Percentiles rank a stretch among this genome's conserved stretches.
Conservation (phyloP, 2,888 invertebrate genomes). For the Molanna angustata region DNA sequence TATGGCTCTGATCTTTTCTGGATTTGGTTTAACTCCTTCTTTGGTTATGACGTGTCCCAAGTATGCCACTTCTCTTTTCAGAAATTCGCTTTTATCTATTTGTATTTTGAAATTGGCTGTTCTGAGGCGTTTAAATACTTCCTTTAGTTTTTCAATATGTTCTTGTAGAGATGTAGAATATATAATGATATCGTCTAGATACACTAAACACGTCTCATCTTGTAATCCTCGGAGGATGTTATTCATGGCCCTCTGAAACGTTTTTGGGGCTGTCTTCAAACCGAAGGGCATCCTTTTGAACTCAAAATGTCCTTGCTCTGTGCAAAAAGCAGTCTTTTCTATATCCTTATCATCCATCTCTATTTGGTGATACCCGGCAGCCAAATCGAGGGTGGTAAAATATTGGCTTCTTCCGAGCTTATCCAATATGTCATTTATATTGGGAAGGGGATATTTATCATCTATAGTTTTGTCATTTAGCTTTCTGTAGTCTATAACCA, state of each 20-base stretch:
- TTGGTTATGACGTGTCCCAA: slow-evolving; percentile 2
- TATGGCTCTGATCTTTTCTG: slow-evolving; percentile 2
- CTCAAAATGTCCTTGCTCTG: background rate
- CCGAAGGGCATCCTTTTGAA: slow-evolving; percentile 5
- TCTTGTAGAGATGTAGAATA: slow-evolving; percentile 1
- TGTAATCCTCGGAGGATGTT: background rate
- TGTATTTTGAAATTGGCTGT: slow-evolving; percentile 40
- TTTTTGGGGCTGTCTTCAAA: background rate
- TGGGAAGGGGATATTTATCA: slow-evolving; percentile 35
- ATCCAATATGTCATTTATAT: slow-evolving; percentile 26
- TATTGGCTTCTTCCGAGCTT: slow-evolving; percentile 21
- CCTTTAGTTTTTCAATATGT: background rate
- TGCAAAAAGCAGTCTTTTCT: background rate
- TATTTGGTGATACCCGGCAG: slow-evolving; percentile 4
- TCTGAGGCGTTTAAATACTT: background rate
- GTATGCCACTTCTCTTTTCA: slow-evolving; percentile 2
- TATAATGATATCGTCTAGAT: background rate
- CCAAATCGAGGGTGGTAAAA: slow-evolving; percentile 25
- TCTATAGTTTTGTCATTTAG: slow-evolving; percentile 40
- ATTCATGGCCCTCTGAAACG: slow-evolving; percentile 1
- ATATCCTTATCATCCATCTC: background rate
- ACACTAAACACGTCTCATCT: background rate
- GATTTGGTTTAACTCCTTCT: slow-evolving; percentile 10
- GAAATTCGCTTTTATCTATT: slow-evolving; percentile 32
- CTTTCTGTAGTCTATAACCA: slow-evolving; percentile 40